Evolutionary conservation across 2,888 invertebrate genomes (phyloP).

Genomic region (Nebria salina): DNA sequence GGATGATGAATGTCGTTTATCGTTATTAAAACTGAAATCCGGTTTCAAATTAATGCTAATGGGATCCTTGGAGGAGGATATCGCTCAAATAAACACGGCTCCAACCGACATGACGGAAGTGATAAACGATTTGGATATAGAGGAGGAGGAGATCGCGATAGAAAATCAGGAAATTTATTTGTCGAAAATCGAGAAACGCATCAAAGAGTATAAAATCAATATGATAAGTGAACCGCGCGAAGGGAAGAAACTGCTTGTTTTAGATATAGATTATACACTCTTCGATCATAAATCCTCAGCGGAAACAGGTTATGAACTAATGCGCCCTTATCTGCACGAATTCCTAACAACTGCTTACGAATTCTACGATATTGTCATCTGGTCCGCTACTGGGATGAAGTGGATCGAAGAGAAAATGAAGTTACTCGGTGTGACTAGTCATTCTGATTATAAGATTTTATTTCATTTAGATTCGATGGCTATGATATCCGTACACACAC

Average conservation of each 20-base stretch:
- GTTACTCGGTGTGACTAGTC: constrained; percentile 83
- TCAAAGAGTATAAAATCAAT: constrained; percentile 84
- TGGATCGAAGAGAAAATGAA: constrained; percentile 99
- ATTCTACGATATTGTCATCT: constrained; percentile 96
- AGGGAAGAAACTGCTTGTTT: constrained; percentile 88
- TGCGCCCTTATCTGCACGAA: constrained; percentile 95
- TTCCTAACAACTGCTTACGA: constrained; percentile 88
- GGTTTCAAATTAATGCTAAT: constrained; percentile 97
- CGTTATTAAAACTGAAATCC: constrained; percentile 81
- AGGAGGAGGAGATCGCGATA: constrained; percentile 81
- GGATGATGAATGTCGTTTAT: constrained; percentile 80
- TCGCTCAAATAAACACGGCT: constrained; percentile 81
- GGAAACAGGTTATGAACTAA: constrained; percentile 84
- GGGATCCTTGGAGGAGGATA: constrained; percentile 93
- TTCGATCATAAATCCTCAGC: constrained; percentile 96
- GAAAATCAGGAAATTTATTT: constrained; percentile 76
- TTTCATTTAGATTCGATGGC: constrained; percentile 92
- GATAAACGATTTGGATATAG: constrained; percentile 91
- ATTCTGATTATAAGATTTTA: constrained; percentile 88
- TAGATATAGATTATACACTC: constrained; percentile 96
- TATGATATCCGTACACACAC: constrained; percentile 94
- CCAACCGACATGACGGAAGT: constrained; percentile 87
- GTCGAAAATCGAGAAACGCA: constrained; percentile 83
- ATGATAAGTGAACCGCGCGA: constrained; percentile 83
- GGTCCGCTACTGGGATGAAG: constrained; percentile 98